These are phyloP conservation scores for Bombus sylvicola DNA, from an alignment of 1,140 invertebrate species.

Conservation along the genomic window DNA sequence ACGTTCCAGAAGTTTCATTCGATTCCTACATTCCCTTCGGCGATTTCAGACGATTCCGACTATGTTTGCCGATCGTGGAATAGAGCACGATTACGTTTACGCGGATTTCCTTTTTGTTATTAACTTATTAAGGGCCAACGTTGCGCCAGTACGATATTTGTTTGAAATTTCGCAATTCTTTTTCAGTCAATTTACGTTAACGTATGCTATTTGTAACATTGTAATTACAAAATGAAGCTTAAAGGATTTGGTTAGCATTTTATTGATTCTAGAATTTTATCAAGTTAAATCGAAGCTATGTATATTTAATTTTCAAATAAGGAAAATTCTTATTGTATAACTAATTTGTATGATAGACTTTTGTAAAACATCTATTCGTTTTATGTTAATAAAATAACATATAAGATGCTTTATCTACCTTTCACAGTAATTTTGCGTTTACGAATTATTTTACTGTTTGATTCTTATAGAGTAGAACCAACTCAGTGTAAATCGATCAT, in stretches of 20 bases:
- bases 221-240: no score
- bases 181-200: not conserved
- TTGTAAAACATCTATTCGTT: not conserved
- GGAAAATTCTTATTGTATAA: not conserved
- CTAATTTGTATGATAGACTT: not conserved
- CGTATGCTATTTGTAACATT: no score
- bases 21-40: not conserved
- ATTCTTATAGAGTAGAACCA: not conserved
- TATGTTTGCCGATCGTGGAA: not conserved
- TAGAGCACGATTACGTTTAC: no score
- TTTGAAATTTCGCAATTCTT: not conserved
- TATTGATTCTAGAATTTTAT: no score
- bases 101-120: not conserved
- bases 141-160: no score
- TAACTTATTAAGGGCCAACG: not conserved
- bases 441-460: not conserved
- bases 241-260: no score
- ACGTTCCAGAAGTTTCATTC: constrained; percentile 44
- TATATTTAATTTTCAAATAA: not conserved
- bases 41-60: not conserved
- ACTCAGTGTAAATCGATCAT: not conserved
- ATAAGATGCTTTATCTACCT: not conserved
- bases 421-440: not conserved
- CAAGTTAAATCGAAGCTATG: no score
- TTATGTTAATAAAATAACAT: not conserved